Percentiles rank a stretch among this genome's conserved stretches.
These are phyloP conservation scores for Anagyrus pseudococci DNA, from an alignment of 2,888 invertebrate genomes.

Conservation along the genomic window DNA sequence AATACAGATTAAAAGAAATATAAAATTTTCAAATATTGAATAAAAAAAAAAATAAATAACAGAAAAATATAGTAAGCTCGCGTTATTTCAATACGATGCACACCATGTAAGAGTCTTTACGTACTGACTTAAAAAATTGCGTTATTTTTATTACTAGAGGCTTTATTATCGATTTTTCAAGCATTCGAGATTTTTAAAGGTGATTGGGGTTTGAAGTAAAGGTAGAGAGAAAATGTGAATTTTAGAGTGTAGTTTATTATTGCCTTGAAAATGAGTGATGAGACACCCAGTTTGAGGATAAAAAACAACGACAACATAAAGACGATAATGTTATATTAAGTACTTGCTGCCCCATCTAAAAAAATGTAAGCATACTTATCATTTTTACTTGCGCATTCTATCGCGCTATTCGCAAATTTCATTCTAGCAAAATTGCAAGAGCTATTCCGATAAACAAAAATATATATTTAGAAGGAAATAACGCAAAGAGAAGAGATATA, in stretches of 20 bases:
- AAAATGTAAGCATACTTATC: too few species aligned
- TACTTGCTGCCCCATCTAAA: too few species aligned
- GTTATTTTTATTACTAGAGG: conserved; percentile 39
- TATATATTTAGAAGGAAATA: conserved; percentile 14
- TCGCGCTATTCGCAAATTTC: conserved; percentile 27
- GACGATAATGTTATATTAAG: conserved; percentile 38
- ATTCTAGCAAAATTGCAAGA: conserved; percentile 37
- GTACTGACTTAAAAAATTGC: conserved; percentile 38
- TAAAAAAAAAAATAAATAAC: conserved; percentile 16
- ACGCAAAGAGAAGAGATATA: conserved; percentile 10
- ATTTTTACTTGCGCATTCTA: conserved; percentile 26
- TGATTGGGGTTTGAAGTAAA: conserved; percentile 7
- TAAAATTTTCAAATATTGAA: conserved; percentile 33
- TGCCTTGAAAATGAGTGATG: conserved; percentile 40
- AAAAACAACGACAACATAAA: conserved; percentile 37
- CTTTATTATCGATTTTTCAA: conserved; percentile 31
- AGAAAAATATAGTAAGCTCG: neutral
- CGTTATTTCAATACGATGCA: conserved; percentile 15
- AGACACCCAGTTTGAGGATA: conserved; percentile 28
- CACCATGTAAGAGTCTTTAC: too few species aligned
- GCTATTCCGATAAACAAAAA: conserved; percentile 26
- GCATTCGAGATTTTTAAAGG: conserved; percentile 14
- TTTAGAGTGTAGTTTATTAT: conserved; percentile 41
- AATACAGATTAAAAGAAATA: conserved; percentile 7
- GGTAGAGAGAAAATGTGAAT: conserved; percentile 12